Conservation (phyloP, 2,797 vertebrate genomes). For the Ctenopoma kingsleyae region DNA sequence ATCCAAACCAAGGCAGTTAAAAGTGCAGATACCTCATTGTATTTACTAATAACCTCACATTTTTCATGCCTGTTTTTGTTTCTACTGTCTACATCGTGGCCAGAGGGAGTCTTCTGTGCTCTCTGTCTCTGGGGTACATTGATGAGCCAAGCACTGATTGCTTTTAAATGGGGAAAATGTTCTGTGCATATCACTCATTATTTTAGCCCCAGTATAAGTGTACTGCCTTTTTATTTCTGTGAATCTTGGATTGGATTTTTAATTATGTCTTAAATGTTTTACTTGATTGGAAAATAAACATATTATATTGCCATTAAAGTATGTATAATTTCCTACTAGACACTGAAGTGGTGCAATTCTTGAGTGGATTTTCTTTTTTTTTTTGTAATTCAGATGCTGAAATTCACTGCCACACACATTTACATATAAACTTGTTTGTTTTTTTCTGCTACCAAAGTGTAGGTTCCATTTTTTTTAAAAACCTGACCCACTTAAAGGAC, state of each 20-base stretch:
- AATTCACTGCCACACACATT: not conserved
- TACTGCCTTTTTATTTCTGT: constrained; percentile 79
- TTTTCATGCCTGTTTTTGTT: constrained; percentile 50
- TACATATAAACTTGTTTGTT: not conserved
- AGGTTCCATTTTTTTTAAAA: not conserved
- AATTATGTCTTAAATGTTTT: constrained; percentile 80
- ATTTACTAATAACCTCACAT: constrained; percentile 54
- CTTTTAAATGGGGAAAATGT: constrained; percentile 68
- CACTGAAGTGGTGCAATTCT: constrained; percentile 29
- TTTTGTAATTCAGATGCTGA: not conserved
- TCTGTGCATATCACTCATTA: constrained; percentile 77
- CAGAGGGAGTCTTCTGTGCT: constrained; percentile 56
- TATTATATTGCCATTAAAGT: constrained; percentile 80
- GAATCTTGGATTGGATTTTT: constrained; percentile 79
- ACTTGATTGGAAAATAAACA: constrained; percentile 82
- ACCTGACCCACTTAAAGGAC: not conserved
- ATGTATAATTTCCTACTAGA: constrained; percentile 70
- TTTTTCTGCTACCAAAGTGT: not conserved
- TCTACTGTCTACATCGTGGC: constrained; percentile 55
- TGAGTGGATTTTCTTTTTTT: constrained; percentile 1
- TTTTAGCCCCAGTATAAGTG: constrained; percentile 71
- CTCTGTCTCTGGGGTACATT: constrained; percentile 43
- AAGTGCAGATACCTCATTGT: constrained; percentile 62
- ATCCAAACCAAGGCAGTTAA: constrained; percentile 61
- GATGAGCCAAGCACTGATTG: constrained; percentile 80